Evolutionary conservation across 2,888 invertebrate species (phyloP), one percentile per base, ranked within the genome.

Genomic region (Caenorhabditis auriculariae): DNA sequence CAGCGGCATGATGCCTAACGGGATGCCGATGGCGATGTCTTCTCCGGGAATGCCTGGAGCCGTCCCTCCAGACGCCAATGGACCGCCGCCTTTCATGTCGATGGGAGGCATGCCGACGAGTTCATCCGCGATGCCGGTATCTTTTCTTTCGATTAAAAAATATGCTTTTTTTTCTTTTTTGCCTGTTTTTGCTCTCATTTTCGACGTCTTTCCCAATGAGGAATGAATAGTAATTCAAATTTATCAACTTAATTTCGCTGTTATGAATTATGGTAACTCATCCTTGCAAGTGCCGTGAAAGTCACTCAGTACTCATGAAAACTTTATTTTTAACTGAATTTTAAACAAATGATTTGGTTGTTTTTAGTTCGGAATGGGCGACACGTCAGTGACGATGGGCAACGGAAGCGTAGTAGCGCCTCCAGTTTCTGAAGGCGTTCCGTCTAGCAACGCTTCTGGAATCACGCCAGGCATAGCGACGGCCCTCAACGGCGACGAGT

Each of bases 1-100:
- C 21, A 73, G 64, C 23, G 65, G 51, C 39, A 74, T 74, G 73
- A 68, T 74, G 64, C 66, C 67, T 7, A 73, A 72, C 39, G 71
- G 71, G 7, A 6, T 12, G 9, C 63, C 58, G 9, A 70, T 72
- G 65, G 55, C 70, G 21, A 66, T 76, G 56, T 64, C 69, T 23
- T 74, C 73, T 9, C 73, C 76, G 43, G 60, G 52, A 32, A 65
- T 64, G 63, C 65, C 60, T 9, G 51, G 60, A 9, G 52, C 47
- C n/a, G n/a, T n/a, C n/a, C n/a, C n/a, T 27, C 53, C 56, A 19
- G 45, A 49, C 17, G 49, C 29, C n/a, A n/a, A n/a, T n/a, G 47
- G 26, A 27, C 52, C 44, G 28, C 51, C 45, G 37, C 28, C 46
- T 17, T 28, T 26, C 47, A 47, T 46, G 19, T 47, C 56, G 32